Conservation (phyloP, 1,140 invertebrate genomes). For the Ruditapes philippinarum region DNA sequence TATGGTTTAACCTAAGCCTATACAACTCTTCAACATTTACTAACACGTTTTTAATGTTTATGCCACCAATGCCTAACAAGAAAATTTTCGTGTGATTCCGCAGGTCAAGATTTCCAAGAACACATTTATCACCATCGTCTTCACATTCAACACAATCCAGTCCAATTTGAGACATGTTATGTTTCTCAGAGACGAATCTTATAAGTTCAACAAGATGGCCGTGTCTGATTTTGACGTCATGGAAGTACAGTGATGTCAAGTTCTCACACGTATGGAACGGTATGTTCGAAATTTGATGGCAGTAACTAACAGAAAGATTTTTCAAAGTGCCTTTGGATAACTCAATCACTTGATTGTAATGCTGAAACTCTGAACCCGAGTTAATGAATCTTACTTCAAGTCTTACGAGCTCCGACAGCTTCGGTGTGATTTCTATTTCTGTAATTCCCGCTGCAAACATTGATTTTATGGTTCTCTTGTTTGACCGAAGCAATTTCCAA, state of each 20-base stretch:
- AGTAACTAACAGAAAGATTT: background rate
- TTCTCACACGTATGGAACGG: background rate
- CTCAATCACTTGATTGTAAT: background rate
- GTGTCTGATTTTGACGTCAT: background rate
- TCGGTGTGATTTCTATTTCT: background rate
- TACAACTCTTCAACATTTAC: background rate
- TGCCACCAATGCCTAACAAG: background rate
- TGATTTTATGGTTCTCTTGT: background rate
- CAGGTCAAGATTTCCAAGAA: background rate
- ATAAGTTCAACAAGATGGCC: background rate
- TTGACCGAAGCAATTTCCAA: background rate
- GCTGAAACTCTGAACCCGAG: background rate
- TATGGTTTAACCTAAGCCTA: background rate
- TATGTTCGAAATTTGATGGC: background rate
- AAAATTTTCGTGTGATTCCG: background rate
- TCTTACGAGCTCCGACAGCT: background rate
- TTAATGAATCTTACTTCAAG: slow-evolving; percentile 9
- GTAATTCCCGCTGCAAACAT: background rate
- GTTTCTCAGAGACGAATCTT: background rate
- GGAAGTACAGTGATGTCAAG: background rate
- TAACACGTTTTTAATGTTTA: background rate
- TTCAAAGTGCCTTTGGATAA: background rate
- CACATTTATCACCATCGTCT: background rate
- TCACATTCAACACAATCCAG: background rate
- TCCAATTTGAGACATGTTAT: background rate